Base-by-base conservation (phyloP, 2,888 invertebrate species). In the Calephelis perditalis region DNA sequence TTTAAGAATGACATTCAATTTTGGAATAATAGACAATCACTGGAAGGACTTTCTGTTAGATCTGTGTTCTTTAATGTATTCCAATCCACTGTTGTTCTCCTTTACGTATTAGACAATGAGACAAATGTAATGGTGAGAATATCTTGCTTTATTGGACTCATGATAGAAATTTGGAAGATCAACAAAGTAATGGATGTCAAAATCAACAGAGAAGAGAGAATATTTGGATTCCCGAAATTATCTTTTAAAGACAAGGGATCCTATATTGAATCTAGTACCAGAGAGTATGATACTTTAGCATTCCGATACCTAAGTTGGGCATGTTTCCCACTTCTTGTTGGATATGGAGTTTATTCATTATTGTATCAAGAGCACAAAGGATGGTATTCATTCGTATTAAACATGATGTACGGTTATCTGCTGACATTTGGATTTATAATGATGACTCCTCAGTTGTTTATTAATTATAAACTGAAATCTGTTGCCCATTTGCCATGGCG, bases 1-100 rank as follows among this genome's bases (percentile, higher is more conserved):
- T 99, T 99, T 84, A 99, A 99, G 91, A 99, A 99, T 90, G 99
- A 99, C 82, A 99, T 99, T 75, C 99, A 99, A 84, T 99, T 99
- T 82, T 99, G 99, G 99, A 98, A 98, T 73, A 98, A 98, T 75
- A 93, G 99, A 12, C 97, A 99, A 79, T 98, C 98, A 0, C 90
- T 99, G 56, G 99, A 99, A 87, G 99, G 99, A 9, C 92, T 99
- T 47, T 99, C 99, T 0, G 99, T 99, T 5, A 94, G 99, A 68
- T 98, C 98, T 0, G 99, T 99, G 40, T 98, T 99, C 84, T 99
- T 99, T 88, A 98, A 97, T 75, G 98, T 99, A 6, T 99, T 99
- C 85, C 99, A 99, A 82, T 98, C 99, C 0, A 84, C 98, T 10
- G 95, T 99, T 59, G 99, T 99, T 0, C 87, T 99, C 7, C 92